Percentiles rank a stretch among this genome's conserved stretches.
Evolutionary conservation across 2,797 vertebrate genomes (phyloP).

Genomic region (Arvicola amphibius): DNA sequence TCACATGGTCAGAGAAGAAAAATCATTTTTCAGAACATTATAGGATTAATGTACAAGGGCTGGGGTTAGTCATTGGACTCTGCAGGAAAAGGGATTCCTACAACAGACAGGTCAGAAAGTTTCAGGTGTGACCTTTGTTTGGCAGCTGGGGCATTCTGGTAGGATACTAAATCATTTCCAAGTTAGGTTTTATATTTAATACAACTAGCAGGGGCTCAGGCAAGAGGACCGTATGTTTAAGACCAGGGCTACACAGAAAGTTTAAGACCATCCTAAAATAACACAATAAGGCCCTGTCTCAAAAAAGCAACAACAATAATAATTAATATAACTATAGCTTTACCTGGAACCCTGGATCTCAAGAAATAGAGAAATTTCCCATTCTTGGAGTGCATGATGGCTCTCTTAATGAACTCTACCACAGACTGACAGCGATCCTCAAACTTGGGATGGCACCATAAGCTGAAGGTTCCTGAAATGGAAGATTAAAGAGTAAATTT

Average conservation of each 20-base stretch:
- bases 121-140: background rate
- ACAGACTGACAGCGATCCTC: conserved; percentile 99
- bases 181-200: background rate
- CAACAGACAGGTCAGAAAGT: background rate
- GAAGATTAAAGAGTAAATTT: conserved; percentile 49
- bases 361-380: conserved; percentile 99
- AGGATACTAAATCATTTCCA: background rate
- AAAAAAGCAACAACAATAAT: background rate
- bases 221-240: background rate
- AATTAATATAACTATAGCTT: conserved; percentile 26
- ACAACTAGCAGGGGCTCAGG: background rate
- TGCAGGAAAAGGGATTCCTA: background rate
- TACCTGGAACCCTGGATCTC: conserved; percentile 97
- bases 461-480: conserved; percentile 91
- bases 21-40: background rate
- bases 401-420: conserved; percentile 98
- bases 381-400: conserved; percentile 99
- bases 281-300: background rate
- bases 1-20: conserved; percentile 20
- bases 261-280: background rate
- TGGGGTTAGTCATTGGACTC: background rate
- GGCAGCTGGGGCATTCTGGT: background rate
- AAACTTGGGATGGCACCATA: conserved; percentile 95
- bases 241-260: background rate
- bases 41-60: background rate